A percentile compares a stretch with the other conserved stretches of the same genome.
Conservation (phyloP, 1,140 invertebrate genomes). For the Leptestheria dahalacensis region DNA sequence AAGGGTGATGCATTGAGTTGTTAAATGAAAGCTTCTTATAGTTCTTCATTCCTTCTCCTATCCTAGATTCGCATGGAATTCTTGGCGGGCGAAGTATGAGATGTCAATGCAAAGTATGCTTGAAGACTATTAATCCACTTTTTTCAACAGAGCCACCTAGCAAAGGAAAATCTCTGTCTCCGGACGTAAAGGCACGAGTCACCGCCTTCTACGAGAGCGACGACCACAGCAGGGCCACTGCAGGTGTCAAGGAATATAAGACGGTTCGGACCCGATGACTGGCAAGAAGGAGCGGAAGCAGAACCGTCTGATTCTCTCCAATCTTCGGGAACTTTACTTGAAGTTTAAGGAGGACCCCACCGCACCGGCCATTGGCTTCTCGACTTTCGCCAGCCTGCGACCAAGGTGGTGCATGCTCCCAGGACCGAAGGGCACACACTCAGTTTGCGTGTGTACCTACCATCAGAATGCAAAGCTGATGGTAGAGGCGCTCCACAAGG, state of each 20-base stretch:
- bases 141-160: no score
- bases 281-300: conserved; percentile 17
- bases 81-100: no score
- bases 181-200: conserved; percentile 2
- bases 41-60: no score
- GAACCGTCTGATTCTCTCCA: conserved; percentile 21
- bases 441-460: conserved; percentile 20
- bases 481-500: conserved; percentile 12
- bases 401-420: neutral
- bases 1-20: no score
- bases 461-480: conserved; percentile 22
- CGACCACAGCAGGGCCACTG: conserved; percentile 20
- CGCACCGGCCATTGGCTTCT: neutral
- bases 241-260: conserved; percentile 21
- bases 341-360: conserved; percentile 19
- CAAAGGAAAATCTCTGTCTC: neutral
- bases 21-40: no score
- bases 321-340: conserved; percentile 20
- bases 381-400: neutral
- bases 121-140: no score
- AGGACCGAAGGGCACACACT: neutral
- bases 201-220: conserved; percentile 22
- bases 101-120: no score
- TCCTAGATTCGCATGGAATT: no score
- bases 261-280: conserved; percentile 17